Base-by-base conservation (phyloP, 1,140 invertebrate species). In the Leptinotarsa lineolata region DNA sequence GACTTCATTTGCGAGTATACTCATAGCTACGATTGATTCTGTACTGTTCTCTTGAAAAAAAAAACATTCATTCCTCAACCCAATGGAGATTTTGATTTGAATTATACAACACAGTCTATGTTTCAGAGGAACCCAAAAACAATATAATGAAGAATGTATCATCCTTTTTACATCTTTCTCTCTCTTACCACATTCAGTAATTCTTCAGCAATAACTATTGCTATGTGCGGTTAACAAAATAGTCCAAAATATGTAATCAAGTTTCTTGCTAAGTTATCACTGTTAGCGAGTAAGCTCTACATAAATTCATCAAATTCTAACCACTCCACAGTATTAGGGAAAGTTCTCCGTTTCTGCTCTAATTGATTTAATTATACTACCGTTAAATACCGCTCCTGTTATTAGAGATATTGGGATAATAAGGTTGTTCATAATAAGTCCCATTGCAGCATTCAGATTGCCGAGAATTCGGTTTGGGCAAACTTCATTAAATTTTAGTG, bases 371-470 rank as follows among this genome's bases (percentile, higher is more conserved):
- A 54, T 54, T 54, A 54, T 54, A 54, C 48, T 18, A 54, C n/a
- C 48, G 48, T 54, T 54, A 54, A 54, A 54, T 54, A 54, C 48
- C 48, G 16, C 16, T 54, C 48, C 48, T 54, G 48, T 54, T 54
- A 54, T 54, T 15, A 54, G 48, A 54, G 48, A 54, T 54, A 54
- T 54, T 18, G 48, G 48, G 48, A 54, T 54, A 54, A 54, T 54
- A 54, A 54, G 48, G n/a, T 54, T 54, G 48, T 54, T 54, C 48
- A 54, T 54, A 54, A n/a, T 54, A 54, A 54, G 48, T 54, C 48
- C 48, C 48, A 54, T 54, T 54, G 48, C 48, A 54, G 48, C 1
- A 54, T 18, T 54, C 48, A 54, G 13, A 54, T 54, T 54, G 48
- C 15, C 2, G 48, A 2, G n/a, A 54, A 54, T 54, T 54, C 16